Conservation (phyloP, 2,797 vertebrate species). For the Notolepis coatsorum region DNA sequence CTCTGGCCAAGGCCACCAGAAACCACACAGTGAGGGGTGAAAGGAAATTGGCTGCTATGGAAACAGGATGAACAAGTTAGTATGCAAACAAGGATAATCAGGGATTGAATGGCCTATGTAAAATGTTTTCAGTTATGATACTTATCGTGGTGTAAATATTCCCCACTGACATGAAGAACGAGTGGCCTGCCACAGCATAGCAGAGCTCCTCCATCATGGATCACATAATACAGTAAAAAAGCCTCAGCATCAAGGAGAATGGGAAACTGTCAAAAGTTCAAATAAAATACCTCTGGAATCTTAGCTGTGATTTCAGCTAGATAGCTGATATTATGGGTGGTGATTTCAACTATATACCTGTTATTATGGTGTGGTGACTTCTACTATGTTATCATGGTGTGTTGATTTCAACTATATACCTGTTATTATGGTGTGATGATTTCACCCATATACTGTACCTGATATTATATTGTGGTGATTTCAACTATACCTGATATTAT, state of each 20-base stretch:
- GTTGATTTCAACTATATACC: too few relatives aligned
- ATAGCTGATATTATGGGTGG: too few relatives aligned
- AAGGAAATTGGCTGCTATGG: background rate
- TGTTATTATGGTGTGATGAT: conserved; percentile 48
- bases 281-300: conserved; percentile 25
- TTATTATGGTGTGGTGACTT: too few relatives aligned
- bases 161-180: too few relatives aligned
- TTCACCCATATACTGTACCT: too few relatives aligned
- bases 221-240: conserved; percentile 9
- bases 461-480: too few relatives aligned
- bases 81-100: background rate
- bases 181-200: background rate
- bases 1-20: background rate
- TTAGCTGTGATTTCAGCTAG: conserved; percentile 21
- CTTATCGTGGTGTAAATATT: too few relatives aligned
- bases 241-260: background rate
- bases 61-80: background rate
- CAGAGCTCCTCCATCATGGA: conserved; percentile 1
- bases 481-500: too few relatives aligned
- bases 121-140: background rate
- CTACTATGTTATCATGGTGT: too few relatives aligned
- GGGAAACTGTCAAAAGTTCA: too few relatives aligned
- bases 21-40: background rate
- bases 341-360: too few relatives aligned
- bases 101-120: background rate